Evolutionary conservation across 2,113 vertebrate genomes (phyloP), one percentile per base, ranked within the genome.

Genomic region (Platycercus adscitus): DNA sequence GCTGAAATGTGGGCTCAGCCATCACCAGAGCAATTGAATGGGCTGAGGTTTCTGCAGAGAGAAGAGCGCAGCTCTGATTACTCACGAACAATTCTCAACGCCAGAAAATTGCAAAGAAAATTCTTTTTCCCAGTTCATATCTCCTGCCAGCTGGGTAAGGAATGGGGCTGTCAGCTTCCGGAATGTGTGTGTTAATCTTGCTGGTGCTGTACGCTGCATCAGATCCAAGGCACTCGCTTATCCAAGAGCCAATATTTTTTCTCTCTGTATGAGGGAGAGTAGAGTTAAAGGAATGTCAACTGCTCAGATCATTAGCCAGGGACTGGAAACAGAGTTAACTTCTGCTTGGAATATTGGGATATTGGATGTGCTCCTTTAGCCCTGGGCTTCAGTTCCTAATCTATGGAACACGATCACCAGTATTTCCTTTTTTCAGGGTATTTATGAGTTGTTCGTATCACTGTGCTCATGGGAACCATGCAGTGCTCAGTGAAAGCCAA

Each of bases 41-140:
- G 68, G 41, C 71, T 66, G 85, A 82, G 60, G 35, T 44, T 93
- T 77, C 68, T 86, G 81, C 35, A 35, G 87, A 58, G 71, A 94
- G 69, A 24, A 56, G 7, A 69, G 46, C 80, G 55, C 18, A 55
- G 35, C 55, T 89, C 16, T 70, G 50, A 12, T 3, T 82, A 49
- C 55, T 66, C 26, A 8, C 63, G 35, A 81, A 55, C 66, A 53
- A 41, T 61, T 85, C 78, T 70, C 75, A 87, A 24, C 0, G 0
- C 18, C n/a, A 76, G 70, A 73, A 87, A 91, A 89, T 26, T 24
- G 66, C 25, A 24, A 87, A 69, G 89, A 87, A 95, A 94, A 88
- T 78, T 52, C 35, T 47, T 93, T 88, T 83, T 43, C 66, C 75
- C 68, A 31, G 37, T 49, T 88, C 37, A 26, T 0, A 0, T 75